Evolutionary conservation across 2,113 vertebrate species (phyloP).

Genomic region (Myrmecophaga tridactyla): DNA sequence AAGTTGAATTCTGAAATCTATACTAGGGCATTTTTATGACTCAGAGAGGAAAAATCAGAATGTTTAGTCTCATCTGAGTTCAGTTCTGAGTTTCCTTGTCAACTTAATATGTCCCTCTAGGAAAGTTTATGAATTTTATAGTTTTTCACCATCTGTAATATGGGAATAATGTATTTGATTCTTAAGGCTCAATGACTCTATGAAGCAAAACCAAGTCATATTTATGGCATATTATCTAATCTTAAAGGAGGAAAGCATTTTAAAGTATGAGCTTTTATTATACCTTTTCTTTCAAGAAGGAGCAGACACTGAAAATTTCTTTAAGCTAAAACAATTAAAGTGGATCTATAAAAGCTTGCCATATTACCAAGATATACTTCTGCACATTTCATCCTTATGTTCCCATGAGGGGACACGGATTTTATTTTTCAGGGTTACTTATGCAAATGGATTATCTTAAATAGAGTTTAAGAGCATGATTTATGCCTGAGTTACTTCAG

Average conservation of each 20-base stretch:
- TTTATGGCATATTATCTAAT: constrained; percentile 17
- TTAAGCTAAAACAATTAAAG: constrained; percentile 37
- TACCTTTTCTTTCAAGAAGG: background rate
- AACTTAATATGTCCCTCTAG: background rate
- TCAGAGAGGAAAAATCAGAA: background rate
- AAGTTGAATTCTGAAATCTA: background rate
- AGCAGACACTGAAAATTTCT: constrained; percentile 14
- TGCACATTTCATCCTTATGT: background rate
- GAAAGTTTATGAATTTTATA: constrained; percentile 15
- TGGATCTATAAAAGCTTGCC: background rate
- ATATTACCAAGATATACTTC: background rate
- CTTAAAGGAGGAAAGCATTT: background rate
- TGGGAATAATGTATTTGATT: constrained; percentile 28
- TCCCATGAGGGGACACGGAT: background rate
- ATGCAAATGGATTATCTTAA: constrained; percentile 31
- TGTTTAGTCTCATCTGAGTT: background rate
- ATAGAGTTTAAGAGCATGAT: background rate
- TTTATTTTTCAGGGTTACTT: background rate
- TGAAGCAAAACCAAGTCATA: constrained; percentile 34
- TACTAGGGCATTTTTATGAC: background rate
- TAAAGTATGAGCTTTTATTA: constrained; percentile 25
- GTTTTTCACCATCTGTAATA: background rate
- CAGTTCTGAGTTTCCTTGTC: background rate
- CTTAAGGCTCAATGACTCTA: constrained; percentile 24
- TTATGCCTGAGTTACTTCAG: background rate